Evolutionary conservation across 2,888 invertebrate species (phyloP), one percentile per base, ranked within the genome.

Genomic region (Beris chalybata): DNA sequence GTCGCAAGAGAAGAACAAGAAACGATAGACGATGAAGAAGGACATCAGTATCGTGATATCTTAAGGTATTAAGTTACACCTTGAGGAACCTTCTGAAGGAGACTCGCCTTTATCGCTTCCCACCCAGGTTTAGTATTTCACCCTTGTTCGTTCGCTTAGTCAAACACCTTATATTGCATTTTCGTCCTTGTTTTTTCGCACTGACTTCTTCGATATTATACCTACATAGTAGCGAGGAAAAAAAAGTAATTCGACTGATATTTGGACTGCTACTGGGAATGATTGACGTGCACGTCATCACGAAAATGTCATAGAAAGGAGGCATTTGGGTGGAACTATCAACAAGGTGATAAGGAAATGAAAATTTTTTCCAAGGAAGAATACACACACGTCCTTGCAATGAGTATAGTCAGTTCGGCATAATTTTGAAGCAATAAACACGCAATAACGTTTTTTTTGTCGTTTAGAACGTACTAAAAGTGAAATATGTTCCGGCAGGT

Each of bases 221-320:
- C n/a, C 48, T 22, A 7, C n/a, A 59, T 22, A 32, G 31, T 5
- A 61, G 38, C 38, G 38, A 61, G 22, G 1, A 15, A 56, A 58
- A 50, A 43, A 13, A 54, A 56, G 15, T 13, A 6, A 52, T 30
- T 52, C 61, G n/a, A 38, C 50, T 50, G 50, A 47, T 61, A 43
- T 50, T 38, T 47, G 43, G 29, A 48, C 11, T 31, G 58, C 11
- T 48, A 47, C 7, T 44, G 52, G 30, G 55, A 59, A 59, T 67
- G 67, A 67, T 67, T 67, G 67, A 65, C 67, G 58, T 67, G 67
- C 67, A 67, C 67, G 67, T 61, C 61, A 61, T 50, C 52, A n/a
- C 38, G 50, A 52, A 61, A 61, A 61, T 50, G 61, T 61, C 52
- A 43, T 38, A 52, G 43, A 12, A 12, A 29, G 47, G 50, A 38